A percentile compares a stretch with the other conserved stretches of the same genome.
Conservation (phyloP, 2,888 invertebrate genomes). For the Drosophila tanythrix region DNA sequence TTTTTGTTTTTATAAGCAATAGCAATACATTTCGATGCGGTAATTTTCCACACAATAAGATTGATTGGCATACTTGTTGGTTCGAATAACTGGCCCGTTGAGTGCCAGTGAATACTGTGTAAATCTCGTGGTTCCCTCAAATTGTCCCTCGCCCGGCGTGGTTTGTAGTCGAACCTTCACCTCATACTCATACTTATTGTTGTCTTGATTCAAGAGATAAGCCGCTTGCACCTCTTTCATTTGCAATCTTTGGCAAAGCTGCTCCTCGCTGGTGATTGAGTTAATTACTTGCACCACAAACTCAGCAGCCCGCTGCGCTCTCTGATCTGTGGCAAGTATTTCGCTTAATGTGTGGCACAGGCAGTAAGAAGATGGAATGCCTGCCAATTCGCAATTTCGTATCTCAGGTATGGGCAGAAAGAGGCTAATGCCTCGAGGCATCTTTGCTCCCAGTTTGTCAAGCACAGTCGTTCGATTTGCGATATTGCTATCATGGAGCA, state of each 20-base stretch:
- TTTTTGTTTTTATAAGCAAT: slow-evolving; percentile 21
- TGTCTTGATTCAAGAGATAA: slow-evolving; percentile 13
- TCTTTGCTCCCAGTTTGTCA: slow-evolving; percentile 63
- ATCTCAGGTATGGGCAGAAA: slow-evolving; percentile 89
- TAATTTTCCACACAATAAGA: slow-evolving; percentile 50
- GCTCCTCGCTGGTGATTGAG: background rate
- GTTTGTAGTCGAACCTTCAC: slow-evolving; percentile 43
- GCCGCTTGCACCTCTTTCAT: slow-evolving; percentile 32
- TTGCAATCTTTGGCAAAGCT: slow-evolving; percentile 24
- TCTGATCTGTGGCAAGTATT: slow-evolving; percentile 15
- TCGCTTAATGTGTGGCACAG: slow-evolving; percentile 87
- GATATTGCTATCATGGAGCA: slow-evolving; percentile 84
- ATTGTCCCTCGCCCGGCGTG: slow-evolving; percentile 46
- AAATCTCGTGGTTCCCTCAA: slow-evolving; percentile 44
- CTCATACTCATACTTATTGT: slow-evolving; percentile 19
- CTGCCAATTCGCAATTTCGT: slow-evolving; percentile 90
- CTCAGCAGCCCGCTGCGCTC: slow-evolving; percentile 36
- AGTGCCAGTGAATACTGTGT: slow-evolving; percentile 12
- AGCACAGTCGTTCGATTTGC: slow-evolving; percentile 79
- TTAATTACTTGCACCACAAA: slow-evolving; percentile 51
- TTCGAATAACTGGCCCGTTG: slow-evolving; percentile 45
- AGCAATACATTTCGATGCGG: slow-evolving; percentile 52
- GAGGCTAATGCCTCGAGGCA: slow-evolving; percentile 89
- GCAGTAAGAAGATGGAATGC: slow-evolving; percentile 93
- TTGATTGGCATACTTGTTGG: slow-evolving; percentile 43